Percentiles rank a stretch among this genome's conserved stretches.
Conservation (phyloP, 2,113 vertebrate species). For the Microcebus griseorufus region DNA sequence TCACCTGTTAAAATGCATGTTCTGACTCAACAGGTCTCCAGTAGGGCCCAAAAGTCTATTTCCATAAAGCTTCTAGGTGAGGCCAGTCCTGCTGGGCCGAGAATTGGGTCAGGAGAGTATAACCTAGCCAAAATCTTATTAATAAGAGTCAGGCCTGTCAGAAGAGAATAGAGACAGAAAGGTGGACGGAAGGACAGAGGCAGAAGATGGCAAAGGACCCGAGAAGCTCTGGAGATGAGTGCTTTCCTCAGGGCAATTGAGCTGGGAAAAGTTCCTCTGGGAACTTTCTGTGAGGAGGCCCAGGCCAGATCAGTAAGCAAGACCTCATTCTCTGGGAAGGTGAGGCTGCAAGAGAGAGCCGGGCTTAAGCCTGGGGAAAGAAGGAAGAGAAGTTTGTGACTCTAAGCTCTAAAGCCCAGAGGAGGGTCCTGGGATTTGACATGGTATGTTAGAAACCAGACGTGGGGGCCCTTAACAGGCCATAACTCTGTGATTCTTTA, state of each 20-base stretch:
- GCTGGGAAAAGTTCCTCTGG: not conserved
- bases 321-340: not conserved
- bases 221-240: not conserved
- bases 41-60: not conserved
- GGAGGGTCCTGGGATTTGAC: not conserved
- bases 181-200: not conserved
- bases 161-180: not conserved
- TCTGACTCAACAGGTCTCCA: not conserved
- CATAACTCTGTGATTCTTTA: not conserved
- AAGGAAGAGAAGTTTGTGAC: not conserved
- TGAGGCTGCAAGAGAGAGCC: not conserved
- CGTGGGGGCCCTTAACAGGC: not conserved
- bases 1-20: not conserved
- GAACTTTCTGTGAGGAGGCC: not conserved
- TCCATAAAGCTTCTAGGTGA: not conserved
- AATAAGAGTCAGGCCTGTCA: not conserved
- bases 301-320: not conserved
- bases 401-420: not conserved
- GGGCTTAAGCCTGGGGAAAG: not conserved
- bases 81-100: not conserved
- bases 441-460: not conserved
- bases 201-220: not conserved
- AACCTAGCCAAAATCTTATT: not conserved
- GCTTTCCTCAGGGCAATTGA: not conserved
- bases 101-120: not conserved